A percentile compares a stretch with the other conserved stretches of the same genome.
Conservation (phyloP, 2,888 invertebrate genomes). For the Nephrotoma flavescens region DNA sequence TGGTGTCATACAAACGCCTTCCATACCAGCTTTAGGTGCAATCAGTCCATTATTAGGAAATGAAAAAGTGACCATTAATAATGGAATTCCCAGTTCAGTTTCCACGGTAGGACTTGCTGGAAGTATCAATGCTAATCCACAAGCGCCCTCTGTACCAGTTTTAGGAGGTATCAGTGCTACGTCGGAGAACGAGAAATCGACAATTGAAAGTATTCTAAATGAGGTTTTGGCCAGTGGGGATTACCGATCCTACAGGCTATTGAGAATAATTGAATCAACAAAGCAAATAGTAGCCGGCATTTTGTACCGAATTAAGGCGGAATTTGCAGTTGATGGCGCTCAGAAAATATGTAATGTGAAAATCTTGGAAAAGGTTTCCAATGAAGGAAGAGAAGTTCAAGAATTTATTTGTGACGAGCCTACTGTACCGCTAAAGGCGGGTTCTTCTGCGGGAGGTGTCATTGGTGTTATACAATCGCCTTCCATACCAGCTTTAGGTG, state of each 20-base stretch:
- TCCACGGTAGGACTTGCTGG: not conserved
- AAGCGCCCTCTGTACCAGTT: not conserved
- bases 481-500: not conserved
- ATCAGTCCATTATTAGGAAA: not conserved
- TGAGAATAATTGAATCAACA: constrained; percentile 32
- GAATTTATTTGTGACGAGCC: not conserved
- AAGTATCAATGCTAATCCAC: not conserved
- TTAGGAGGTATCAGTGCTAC: not conserved
- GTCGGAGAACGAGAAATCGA: not conserved
- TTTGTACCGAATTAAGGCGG: constrained; percentile 40
- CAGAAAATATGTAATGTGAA: constrained; percentile 17
- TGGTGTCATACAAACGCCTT: not conserved
- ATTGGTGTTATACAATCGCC: not conserved
- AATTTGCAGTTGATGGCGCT: constrained; percentile 37
- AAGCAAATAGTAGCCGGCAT: constrained; percentile 39
- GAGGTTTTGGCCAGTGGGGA: not conserved
- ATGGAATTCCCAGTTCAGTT: not conserved
- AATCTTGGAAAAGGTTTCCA: not conserved
- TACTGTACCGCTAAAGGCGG: not conserved
- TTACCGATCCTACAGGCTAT: not conserved
- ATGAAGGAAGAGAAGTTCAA: not conserved
- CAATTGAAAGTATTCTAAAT: not conserved
- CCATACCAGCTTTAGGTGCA: not conserved
- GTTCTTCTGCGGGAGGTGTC: not conserved
- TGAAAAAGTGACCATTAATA: not conserved